Evolutionary conservation across 2,797 vertebrate genomes (phyloP).

Genomic region (Miopithecus talapoin): DNA sequence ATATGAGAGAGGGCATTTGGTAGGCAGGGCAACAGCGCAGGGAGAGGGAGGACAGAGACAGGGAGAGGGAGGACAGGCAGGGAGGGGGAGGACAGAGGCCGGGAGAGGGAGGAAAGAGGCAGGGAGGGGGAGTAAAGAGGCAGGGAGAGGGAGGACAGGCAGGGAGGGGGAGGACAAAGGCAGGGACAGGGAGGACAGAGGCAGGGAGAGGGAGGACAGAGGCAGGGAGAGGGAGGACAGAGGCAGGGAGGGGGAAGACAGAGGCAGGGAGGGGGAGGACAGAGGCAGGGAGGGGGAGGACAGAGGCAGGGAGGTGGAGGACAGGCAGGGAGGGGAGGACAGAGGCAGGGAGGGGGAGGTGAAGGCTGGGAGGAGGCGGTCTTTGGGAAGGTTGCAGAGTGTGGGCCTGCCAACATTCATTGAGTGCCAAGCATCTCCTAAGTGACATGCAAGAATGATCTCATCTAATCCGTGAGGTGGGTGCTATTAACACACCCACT

Average conservation of each 20-base stretch:
- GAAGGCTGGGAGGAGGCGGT: neutral
- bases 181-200: neutral
- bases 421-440: neutral
- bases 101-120: neutral
- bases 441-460: neutral
- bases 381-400: neutral
- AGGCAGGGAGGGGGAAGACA: neutral
- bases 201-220: neutral
- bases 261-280: neutral
- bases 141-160: neutral
- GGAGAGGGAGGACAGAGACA: neutral
- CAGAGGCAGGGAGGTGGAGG: neutral
- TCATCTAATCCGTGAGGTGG: neutral
- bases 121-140: neutral
- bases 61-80: too few relatives aligned
- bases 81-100: too few relatives aligned
- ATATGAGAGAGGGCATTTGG: neutral
- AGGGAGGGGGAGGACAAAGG: neutral
- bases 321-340: neutral
- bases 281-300: neutral
- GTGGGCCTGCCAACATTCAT: neutral
- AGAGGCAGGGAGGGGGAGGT: neutral
- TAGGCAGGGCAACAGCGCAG: neutral
- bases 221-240: too few relatives aligned
- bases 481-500: neutral